phyloP scores from a whole-genome alignment of 2,888 invertebrate genomes.

The Amphimallon solstitiale region DNA sequence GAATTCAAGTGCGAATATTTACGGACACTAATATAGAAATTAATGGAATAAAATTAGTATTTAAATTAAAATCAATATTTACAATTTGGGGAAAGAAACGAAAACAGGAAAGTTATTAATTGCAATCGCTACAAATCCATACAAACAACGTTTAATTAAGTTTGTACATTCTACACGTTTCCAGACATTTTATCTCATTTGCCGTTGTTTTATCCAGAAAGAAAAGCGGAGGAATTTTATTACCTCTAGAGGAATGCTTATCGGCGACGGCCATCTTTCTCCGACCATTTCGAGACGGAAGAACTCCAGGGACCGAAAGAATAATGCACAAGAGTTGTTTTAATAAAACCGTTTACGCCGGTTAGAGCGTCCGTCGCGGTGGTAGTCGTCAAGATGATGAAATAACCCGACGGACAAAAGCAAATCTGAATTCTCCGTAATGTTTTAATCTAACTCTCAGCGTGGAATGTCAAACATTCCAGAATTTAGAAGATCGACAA shows the following conservation, averaged over 20 bases:
- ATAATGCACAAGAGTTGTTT: conserved; percentile 3
- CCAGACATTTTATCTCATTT: background rate
- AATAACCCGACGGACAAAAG: background rate
- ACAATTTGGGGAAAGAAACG: too few relatives aligned
- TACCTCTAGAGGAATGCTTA: conserved; percentile 10
- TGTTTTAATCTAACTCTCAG: conserved; percentile 13
- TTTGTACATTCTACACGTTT: background rate
- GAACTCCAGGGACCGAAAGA: background rate
- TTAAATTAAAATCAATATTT: too few relatives aligned
- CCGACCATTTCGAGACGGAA: background rate
- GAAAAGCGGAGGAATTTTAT: conserved; percentile 10
- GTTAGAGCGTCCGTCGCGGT: background rate
- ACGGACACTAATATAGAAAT: too few relatives aligned
- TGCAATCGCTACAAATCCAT: too few relatives aligned
- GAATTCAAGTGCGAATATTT: too few relatives aligned
- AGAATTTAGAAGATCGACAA: background rate
- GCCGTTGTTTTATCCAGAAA: background rate
- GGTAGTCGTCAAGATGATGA: background rate
- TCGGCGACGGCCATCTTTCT: background rate
- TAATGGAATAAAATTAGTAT: too few relatives aligned
- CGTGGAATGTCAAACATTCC: conserved; percentile 22
- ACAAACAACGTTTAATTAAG: too few relatives aligned
- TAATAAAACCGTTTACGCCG: conserved; percentile 4
- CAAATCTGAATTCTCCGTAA: conserved; percentile 23
- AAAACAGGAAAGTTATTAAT: too few relatives aligned